These are phyloP conservation scores for Lagocephalus sceleratus DNA, from an alignment of 2,797 vertebrate genomes.

Conservation along the genomic window DNA sequence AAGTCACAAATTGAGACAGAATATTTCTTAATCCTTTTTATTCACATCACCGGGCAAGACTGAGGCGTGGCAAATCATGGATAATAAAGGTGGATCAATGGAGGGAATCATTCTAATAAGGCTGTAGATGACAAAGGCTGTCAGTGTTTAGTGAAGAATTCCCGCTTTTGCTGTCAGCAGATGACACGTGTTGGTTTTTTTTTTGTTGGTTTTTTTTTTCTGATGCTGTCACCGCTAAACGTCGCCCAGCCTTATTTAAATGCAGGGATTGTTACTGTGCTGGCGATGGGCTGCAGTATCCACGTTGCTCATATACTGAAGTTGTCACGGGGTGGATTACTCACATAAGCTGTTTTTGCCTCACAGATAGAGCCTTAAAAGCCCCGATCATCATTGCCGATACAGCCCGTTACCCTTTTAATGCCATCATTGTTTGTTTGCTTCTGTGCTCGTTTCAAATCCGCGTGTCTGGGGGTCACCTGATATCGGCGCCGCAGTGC, in stretches of 20 bases:
- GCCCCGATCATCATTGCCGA: conserved; percentile 30
- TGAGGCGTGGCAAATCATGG: conserved; percentile 17
- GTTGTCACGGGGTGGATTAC: conserved; percentile 32
- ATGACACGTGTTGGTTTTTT: conserved; percentile 44
- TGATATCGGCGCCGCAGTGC: too few species aligned
- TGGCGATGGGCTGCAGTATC: conserved; percentile 28
- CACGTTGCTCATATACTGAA: conserved; percentile 24
- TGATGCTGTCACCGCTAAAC: conserved; percentile 51
- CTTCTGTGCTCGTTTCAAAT: neutral
- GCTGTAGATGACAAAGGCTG: conserved; percentile 24
- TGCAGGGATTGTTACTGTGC: conserved; percentile 49
- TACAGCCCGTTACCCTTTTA: conserved; percentile 10
- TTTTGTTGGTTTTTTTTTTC: conserved; percentile 54
- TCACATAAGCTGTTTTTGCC: conserved; percentile 27
- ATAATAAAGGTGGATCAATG: conserved; percentile 25
- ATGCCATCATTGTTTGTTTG: conserved; percentile 9
- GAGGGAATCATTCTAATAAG: conserved; percentile 33
- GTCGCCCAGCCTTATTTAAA: conserved; percentile 55
- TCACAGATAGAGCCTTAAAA: conserved; percentile 27
- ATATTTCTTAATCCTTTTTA: neutral
- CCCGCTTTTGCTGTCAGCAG: conserved; percentile 43
- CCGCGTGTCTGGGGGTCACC: too few species aligned
- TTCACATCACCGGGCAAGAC: neutral
- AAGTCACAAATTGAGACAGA: too few species aligned
- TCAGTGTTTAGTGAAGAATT: conserved; percentile 26